Percentiles rank a stretch among this genome's conserved stretches.
phyloP scores from a whole-genome alignment of 2,888 invertebrate species.

The Drosophila glabriapex region DNA sequence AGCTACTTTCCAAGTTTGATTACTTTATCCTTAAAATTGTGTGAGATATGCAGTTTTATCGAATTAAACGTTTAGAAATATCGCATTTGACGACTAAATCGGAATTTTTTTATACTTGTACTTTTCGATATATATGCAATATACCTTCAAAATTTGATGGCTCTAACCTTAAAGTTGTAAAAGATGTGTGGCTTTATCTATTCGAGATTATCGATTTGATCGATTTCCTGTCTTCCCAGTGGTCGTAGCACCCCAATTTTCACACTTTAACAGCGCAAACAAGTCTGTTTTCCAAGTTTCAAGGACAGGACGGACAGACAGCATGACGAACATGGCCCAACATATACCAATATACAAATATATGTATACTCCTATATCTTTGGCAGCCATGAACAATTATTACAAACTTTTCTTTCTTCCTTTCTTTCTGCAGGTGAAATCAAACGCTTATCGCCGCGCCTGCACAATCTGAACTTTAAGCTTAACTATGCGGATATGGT shows the following conservation, averaged over 20 bases:
- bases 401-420: not conserved
- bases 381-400: not conserved
- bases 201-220: too few species aligned
- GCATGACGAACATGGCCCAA: not conserved
- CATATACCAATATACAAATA: not conserved
- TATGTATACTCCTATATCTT: not conserved
- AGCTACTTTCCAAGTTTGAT: not conserved
- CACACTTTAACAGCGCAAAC: not conserved
- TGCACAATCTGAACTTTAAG: constrained; percentile 96
- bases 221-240: too few species aligned
- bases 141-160: not conserved
- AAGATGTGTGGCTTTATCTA: too few species aligned
- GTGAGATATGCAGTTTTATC: not conserved
- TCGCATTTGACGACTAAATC: not conserved
- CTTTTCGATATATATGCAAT: too few species aligned
- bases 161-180: not conserved
- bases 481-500: constrained; percentile 95
- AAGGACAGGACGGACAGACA: not conserved
- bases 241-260: too few species aligned
- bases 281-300: not conserved
- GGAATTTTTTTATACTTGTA: too few species aligned
- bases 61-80: not conserved
- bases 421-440: constrained; percentile 87
- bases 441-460: constrained; percentile 93
- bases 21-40: not conserved